Base-by-base conservation (phyloP, 2,797 vertebrate genomes). In the Holocentrus rufus region DNA sequence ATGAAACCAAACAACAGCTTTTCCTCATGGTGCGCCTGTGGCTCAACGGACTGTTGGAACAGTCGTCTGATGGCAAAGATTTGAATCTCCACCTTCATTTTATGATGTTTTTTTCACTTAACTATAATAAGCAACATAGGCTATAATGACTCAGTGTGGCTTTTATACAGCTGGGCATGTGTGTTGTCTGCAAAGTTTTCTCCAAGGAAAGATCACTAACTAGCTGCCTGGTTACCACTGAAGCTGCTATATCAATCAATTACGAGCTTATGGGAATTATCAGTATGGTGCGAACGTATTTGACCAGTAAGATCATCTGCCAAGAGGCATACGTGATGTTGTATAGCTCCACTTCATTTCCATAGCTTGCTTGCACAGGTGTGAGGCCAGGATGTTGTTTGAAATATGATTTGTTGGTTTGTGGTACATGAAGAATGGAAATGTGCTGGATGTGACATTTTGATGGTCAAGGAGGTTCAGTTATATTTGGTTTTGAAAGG, bases 281-380 rank as follows among this genome's bases (percentile, higher is more conserved):
- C 31, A 34, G 31, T 8, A 27, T 27, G 25, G 25, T 27, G 25
- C 4, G 2, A 27, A 27, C 4, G 25, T 27, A 4, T 27, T 27
- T 27, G 4, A 27, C 25, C 25, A 27, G 25, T 34, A 5, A 34
- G 31, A 34, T 34, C 46, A 18, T 49, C 46, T 49, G 17, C 25
- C 25, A 27, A 27, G 25, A 27, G 25, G 25, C 25, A 27, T 5
- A 17, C 18, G 46, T 36, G 15, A 5, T 49, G 46, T 5, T 17
- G 5, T 49, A 18, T 17, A 49, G 46, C 18, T 50, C 18, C 47
- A 50, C n/a, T 50, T 50, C 47, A 50, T n/a, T 39, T 50, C 47
- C 47, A n/a, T 52, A 52, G 13, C 49, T 52, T 52, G 49, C 49
- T 52, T 52, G n/a, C 20, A 50, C 49, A 52, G 49, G 49, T 52